phyloP scores from a whole-genome alignment of 2,888 invertebrate genomes.

The Ferrisia virgata region DNA sequence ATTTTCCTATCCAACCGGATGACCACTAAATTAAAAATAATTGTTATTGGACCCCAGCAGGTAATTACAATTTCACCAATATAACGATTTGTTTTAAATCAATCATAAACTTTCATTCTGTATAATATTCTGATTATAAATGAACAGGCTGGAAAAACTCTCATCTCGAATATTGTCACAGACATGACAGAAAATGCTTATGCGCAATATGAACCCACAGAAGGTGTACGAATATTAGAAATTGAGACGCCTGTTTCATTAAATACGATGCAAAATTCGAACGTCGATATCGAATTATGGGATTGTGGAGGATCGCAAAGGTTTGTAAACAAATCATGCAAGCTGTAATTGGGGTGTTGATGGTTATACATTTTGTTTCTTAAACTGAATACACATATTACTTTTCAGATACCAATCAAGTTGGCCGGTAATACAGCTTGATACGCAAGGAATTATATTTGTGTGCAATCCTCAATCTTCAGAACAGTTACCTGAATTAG shows the following conservation, averaged over 20 bases:
- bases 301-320: conserved; percentile 74
- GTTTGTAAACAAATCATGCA: conserved; percentile 54
- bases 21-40: conserved; percentile 2
- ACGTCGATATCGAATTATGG: conserved; percentile 74
- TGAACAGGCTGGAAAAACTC: conserved; percentile 41
- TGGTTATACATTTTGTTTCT: too few relatives aligned
- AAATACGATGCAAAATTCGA: conserved; percentile 54
- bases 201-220: conserved; percentile 62
- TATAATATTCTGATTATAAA: too few relatives aligned
- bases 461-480: conserved; percentile 63
- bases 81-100: too few relatives aligned
- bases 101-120: too few relatives aligned
- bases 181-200: conserved; percentile 37
- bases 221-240: conserved; percentile 72
- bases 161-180: conserved; percentile 27
- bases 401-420: conserved; percentile 66
- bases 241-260: conserved; percentile 59
- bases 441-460: conserved; percentile 67
- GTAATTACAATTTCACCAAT: not conserved
- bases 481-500: conserved; percentile 59
- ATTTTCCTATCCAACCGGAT: not conserved
- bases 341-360: too few relatives aligned
- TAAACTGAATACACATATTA: too few relatives aligned
- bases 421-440: conserved; percentile 71
- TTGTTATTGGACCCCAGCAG: conserved; percentile 19